Conservation (phyloP, 2,888 invertebrate species). For the Euclidia mi region DNA sequence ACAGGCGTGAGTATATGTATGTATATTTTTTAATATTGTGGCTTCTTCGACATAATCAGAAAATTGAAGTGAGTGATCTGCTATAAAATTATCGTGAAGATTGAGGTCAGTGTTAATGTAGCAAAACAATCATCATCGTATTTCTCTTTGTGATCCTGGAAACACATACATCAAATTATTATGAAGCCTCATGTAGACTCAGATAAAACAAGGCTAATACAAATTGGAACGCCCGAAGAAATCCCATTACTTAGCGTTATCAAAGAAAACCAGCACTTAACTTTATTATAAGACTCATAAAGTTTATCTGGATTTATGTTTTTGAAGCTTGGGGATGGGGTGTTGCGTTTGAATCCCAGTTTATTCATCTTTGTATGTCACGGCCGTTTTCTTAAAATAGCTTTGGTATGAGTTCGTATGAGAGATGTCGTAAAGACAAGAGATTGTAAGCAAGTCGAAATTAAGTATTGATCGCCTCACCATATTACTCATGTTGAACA, state of each 20-base stretch:
- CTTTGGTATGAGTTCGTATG: too few relatives aligned
- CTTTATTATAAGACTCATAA: slow-evolving; percentile 69
- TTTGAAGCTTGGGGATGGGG: slow-evolving; percentile 40
- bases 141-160: slow-evolving; percentile 14
- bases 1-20: too few relatives aligned
- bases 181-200: slow-evolving; percentile 42
- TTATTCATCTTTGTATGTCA: slow-evolving; percentile 13
- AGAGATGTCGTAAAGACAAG: too few relatives aligned
- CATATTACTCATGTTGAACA: too few relatives aligned
- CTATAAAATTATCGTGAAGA: neutral
- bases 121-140: neutral
- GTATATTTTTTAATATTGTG: too few relatives aligned
- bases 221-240: slow-evolving; percentile 58
- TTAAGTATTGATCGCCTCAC: too few relatives aligned
- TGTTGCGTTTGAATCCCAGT: slow-evolving; percentile 18
- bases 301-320: slow-evolving; percentile 78
- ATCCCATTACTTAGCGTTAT: slow-evolving; percentile 69
- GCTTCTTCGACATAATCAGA: too few relatives aligned
- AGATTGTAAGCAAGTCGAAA: too few relatives aligned
- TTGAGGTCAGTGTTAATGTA: neutral
- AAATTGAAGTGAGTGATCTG: too few relatives aligned
- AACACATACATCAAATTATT: slow-evolving; percentile 43
- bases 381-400: neutral
- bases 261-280: slow-evolving; percentile 68
- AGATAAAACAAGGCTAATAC: slow-evolving; percentile 58